Percentiles rank a stretch among this genome's conserved stretches.
phyloP scores from a whole-genome alignment of 2,797 vertebrate genomes.

The Rallus crepitans region DNA sequence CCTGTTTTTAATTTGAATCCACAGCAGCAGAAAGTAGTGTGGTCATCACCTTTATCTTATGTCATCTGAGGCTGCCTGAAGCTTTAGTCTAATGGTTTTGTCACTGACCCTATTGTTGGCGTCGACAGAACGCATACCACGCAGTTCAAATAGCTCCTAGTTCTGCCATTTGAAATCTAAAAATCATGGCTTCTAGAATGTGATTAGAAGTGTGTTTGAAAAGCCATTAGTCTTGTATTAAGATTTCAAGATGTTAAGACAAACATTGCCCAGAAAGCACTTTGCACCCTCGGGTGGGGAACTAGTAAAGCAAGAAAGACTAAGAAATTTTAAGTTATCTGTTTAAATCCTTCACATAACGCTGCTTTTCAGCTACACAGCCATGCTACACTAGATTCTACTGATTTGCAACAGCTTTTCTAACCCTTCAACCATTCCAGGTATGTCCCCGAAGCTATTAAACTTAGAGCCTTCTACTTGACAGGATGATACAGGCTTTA shows the following conservation, averaged over 20 bases:
- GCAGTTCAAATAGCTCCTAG: not conserved
- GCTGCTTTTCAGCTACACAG: not conserved
- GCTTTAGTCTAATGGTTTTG: not conserved
- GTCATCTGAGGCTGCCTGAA: not conserved
- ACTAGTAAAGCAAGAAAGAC: not conserved
- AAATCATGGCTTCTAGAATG: not conserved
- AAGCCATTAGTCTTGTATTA: not conserved
- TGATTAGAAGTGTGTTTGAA: not conserved
- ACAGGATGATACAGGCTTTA: conserved; percentile 28
- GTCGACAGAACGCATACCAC: not conserved
- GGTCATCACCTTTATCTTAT: not conserved
- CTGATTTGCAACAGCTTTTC: not conserved
- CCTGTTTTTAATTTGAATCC: not conserved
- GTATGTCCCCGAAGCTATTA: conserved; percentile 53
- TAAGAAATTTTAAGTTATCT: not conserved
- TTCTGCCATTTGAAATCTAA: not conserved
- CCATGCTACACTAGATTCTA: not conserved
- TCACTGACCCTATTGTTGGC: not conserved
- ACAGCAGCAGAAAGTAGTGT: not conserved
- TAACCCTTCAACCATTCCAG: conserved; percentile 44
- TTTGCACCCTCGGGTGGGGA: not conserved
- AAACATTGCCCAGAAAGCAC: not conserved
- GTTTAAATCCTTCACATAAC: not conserved
- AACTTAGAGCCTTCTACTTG: conserved; percentile 39
- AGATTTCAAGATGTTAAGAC: not conserved